Evolutionary conservation across 2,113 vertebrate species (phyloP).

Genomic region (Ranitomeya variabilis): DNA sequence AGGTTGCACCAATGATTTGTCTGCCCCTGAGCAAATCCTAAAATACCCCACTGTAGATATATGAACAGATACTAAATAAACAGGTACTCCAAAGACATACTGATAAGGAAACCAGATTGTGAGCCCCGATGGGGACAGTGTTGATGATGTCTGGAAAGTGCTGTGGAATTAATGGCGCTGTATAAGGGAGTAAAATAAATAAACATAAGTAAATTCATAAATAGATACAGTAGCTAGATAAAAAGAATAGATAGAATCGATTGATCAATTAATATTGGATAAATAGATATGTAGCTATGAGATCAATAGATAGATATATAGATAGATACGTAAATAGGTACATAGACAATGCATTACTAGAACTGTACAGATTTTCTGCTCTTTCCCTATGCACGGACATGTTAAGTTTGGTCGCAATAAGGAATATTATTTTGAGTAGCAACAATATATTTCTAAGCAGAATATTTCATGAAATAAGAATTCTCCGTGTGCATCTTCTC

Average conservation of each 20-base stretch:
- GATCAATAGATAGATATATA: slow-evolving; percentile 2
- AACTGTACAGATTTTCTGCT: no score
- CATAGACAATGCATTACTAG: background rate
- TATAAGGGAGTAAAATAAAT: no score
- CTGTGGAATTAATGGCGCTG: no score
- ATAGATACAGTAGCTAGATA: background rate
- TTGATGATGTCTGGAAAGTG: no score
- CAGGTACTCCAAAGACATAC: no score
- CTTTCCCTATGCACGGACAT: background rate
- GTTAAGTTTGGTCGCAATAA: background rate
- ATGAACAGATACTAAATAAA: no score
- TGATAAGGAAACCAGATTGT: no score
- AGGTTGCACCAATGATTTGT: no score
- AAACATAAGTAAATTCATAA: no score
- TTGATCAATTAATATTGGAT: background rate
- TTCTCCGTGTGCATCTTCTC: slow-evolving; percentile 5
- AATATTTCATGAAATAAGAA: background rate
- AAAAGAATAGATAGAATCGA: background rate
- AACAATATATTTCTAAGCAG: background rate
- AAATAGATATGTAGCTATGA: background rate
- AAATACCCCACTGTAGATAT: no score
- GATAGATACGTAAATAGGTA: background rate
- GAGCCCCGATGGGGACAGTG: no score
- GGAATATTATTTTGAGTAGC: background rate
- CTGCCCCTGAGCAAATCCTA: no score